These are phyloP conservation scores for Conus ventricosus DNA, from an alignment of 1,140 invertebrate species.

Conservation along the genomic window DNA sequence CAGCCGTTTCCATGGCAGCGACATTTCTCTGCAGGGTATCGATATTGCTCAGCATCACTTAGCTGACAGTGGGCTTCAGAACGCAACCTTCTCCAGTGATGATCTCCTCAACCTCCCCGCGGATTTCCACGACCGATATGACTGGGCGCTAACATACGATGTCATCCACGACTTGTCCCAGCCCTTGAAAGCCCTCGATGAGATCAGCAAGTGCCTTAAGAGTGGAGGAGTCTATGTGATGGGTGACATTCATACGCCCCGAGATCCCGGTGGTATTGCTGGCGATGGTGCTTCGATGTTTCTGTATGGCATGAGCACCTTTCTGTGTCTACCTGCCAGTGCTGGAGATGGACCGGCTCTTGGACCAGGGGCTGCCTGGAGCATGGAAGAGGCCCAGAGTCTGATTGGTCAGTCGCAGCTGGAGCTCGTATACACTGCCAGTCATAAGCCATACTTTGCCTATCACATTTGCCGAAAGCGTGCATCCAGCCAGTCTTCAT, in stretches of 20 bases:
- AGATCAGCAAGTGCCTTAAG: constrained; percentile 23
- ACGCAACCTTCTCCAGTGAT: constrained; percentile 27
- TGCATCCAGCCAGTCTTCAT: background rate
- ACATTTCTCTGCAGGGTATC: constrained; percentile 23
- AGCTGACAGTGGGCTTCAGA: constrained; percentile 13
- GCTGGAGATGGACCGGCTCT: constrained; percentile 11
- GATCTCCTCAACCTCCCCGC: constrained; percentile 28
- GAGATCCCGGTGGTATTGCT: constrained; percentile 8
- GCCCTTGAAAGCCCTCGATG: constrained; percentile 25
- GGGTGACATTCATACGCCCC: constrained; percentile 29
- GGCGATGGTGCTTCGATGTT: constrained; percentile 25
- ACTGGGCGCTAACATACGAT: constrained; percentile 32
- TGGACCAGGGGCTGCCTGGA: constrained; percentile 32
- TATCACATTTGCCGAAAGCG: constrained; percentile 20
- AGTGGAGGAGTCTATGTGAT: constrained; percentile 20
- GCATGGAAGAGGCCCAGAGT: constrained; percentile 8
- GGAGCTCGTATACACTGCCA: background rate
- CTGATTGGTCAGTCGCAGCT: constrained; percentile 20
- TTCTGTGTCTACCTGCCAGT: constrained; percentile 37
- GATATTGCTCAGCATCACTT: constrained; percentile 14
- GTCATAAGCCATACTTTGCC: constrained; percentile 19
- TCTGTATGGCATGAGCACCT: constrained; percentile 37
- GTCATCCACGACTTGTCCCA: constrained; percentile 37
- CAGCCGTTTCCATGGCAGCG: constrained; percentile 41
- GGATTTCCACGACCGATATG: constrained; percentile 7